Conservation (phyloP, 2,113 vertebrate genomes). For the Raja brachyura region DNA sequence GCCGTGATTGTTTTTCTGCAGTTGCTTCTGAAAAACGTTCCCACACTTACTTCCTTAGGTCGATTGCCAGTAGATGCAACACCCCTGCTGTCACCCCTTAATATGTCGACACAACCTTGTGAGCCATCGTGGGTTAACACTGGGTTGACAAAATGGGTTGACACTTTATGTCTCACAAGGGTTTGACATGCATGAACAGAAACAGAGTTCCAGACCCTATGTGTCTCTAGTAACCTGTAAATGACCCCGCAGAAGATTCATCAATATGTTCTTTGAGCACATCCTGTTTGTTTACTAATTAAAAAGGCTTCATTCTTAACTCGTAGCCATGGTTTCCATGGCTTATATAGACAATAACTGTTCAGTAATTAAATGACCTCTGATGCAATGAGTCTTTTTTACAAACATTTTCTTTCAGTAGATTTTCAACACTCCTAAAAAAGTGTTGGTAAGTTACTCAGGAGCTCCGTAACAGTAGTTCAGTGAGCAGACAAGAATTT, state of each 20-base stretch:
- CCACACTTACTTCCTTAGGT: constrained; percentile 1
- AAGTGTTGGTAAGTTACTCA: not conserved
- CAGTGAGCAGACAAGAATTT: not conserved
- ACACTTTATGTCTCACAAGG: not conserved
- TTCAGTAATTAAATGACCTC: not conserved
- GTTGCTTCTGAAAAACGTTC: not conserved
- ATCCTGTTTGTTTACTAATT: not conserved
- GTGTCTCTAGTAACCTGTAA: not conserved
- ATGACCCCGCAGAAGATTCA: not conserved
- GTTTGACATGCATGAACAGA: too few species aligned
- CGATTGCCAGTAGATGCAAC: not conserved
- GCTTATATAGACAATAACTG: not conserved
- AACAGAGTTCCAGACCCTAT: not conserved
- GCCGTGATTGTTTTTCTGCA: not conserved
- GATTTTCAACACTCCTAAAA: not conserved
- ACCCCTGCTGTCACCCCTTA: not conserved
- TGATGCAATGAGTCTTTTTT: not conserved
- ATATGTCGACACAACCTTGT: not conserved
- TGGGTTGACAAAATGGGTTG: too few species aligned
- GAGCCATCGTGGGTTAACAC: not conserved
- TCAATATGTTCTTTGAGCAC: not conserved
- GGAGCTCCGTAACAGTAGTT: not conserved
- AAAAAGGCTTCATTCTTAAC: not conserved
- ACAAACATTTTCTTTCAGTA: not conserved
- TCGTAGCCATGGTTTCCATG: not conserved